Percentiles rank a stretch among this genome's conserved stretches.
Evolutionary conservation across 2,113 vertebrate genomes (phyloP).

Genomic region (Mormyrus lacerda): DNA sequence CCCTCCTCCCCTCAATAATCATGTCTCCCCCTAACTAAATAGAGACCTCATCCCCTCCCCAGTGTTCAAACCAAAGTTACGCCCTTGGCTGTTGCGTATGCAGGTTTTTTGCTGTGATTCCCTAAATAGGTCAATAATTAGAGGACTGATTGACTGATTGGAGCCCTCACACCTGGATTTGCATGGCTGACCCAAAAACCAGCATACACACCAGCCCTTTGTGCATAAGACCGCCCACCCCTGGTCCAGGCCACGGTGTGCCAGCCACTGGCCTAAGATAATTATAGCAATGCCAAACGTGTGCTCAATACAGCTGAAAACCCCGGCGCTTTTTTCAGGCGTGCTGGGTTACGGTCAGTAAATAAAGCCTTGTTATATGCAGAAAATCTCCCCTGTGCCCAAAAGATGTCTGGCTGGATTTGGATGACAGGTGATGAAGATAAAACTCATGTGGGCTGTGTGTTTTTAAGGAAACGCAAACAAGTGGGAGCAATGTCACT

Average conservation of each 20-base stretch:
- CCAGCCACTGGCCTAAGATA: background rate
- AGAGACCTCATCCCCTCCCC: too few species aligned
- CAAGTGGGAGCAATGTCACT: background rate
- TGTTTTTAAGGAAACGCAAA: background rate
- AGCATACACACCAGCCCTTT: too few species aligned
- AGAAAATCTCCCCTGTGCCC: conserved; percentile 1
- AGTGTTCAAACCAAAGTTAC: too few species aligned
- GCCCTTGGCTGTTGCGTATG: too few species aligned
- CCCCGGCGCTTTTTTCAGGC: conserved; percentile 11
- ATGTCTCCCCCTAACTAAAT: too few species aligned
- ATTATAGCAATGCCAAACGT: conserved; percentile 17
- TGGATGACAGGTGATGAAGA: conserved; percentile 11
- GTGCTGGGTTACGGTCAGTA: conserved; percentile 11
- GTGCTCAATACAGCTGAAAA: background rate
- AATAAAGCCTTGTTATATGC: conserved; percentile 24
- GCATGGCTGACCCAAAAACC: too few species aligned
- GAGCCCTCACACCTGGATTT: too few species aligned
- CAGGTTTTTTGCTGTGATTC: too few species aligned
- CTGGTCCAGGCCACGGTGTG: background rate
- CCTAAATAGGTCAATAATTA: too few species aligned
- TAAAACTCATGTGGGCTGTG: background rate
- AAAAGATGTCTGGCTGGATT: background rate
- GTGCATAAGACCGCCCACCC: too few species aligned
- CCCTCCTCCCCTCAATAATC: too few species aligned
- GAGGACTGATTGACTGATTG: too few species aligned